These are phyloP conservation scores for Nomada ruficornis DNA, from an alignment of 2,888 invertebrate species.

Conservation along the genomic window DNA sequence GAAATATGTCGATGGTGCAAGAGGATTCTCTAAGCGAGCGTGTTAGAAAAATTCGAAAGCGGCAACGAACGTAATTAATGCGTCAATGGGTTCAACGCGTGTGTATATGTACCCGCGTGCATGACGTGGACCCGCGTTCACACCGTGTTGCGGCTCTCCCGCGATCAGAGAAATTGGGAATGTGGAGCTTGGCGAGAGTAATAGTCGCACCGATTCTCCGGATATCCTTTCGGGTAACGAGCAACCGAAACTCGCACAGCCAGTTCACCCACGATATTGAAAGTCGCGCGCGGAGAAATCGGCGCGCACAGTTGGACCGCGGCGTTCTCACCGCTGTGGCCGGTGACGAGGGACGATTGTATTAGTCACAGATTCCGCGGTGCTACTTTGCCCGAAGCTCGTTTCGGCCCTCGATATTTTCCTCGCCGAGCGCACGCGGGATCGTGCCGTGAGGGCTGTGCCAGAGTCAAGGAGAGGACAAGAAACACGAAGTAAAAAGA, in stretches of 20 bases:
- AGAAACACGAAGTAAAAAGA: conserved; percentile 39
- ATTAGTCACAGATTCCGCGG: too few species aligned
- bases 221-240: conserved; percentile 41
- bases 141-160: not conserved
- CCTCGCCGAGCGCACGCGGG: not conserved
- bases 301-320: conserved; percentile 12
- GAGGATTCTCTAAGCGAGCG: not conserved
- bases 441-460: conserved; percentile 27
- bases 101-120: not conserved
- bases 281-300: conserved; percentile 60
- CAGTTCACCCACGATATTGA: conserved; percentile 56
- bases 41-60: not conserved
- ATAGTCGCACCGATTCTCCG: conserved; percentile 32
- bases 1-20: not conserved
- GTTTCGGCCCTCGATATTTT: not conserved
- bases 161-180: conserved; percentile 56
- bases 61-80: not conserved
- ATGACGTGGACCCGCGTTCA: too few species aligned
- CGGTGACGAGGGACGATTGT: not conserved
- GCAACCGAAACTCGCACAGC: conserved; percentile 38
- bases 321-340: not conserved
- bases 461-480: conserved; percentile 44
- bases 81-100: not conserved
- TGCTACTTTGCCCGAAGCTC: too few species aligned
- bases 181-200: conserved; percentile 39